These are phyloP conservation scores for Macaria liturata DNA, from an alignment of 2,888 invertebrate species.

Conservation along the genomic window DNA sequence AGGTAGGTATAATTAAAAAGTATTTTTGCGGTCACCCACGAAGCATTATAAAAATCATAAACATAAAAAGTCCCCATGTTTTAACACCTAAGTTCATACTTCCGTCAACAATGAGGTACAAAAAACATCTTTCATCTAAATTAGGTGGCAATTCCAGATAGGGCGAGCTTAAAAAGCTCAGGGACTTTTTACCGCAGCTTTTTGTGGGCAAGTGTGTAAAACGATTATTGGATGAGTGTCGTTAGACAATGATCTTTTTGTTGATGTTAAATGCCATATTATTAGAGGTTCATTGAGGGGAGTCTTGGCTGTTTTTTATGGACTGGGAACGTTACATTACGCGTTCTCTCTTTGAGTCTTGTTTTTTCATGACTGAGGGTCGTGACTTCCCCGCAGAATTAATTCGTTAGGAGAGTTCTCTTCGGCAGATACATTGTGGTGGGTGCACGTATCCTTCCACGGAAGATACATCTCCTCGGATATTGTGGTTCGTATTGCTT, in stretches of 20 bases:
- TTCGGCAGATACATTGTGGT: too few species aligned
- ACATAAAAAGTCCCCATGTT: slow-evolving; percentile 37
- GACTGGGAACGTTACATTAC: background rate
- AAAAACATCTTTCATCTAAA: slow-evolving; percentile 55
- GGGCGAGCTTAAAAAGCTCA: slow-evolving; percentile 48
- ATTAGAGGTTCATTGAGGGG: slow-evolving; percentile 5
- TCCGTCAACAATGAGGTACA: slow-evolving; percentile 48
- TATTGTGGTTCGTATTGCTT: too few species aligned
- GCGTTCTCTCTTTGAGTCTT: background rate
- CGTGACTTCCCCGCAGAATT: too few species aligned
- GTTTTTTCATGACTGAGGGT: too few species aligned
- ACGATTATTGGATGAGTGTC: slow-evolving; percentile 40
- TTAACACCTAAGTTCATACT: slow-evolving; percentile 47
- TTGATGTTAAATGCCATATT: slow-evolving; percentile 3
- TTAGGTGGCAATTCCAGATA: slow-evolving; percentile 47
- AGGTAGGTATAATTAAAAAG: too few species aligned
- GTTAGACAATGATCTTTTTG: slow-evolving; percentile 14
- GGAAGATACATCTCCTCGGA: too few species aligned
- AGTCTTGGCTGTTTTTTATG: background rate
- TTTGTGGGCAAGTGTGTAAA: slow-evolving; percentile 33
- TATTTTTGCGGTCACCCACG: slow-evolving; percentile 43
- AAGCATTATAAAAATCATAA: slow-evolving; percentile 39
- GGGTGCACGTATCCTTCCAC: too few species aligned
- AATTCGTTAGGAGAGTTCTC: too few species aligned
- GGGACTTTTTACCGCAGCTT: slow-evolving; percentile 46